Evolutionary conservation across 2,888 invertebrate genomes (phyloP).

Genomic region (Chorisops tibialis): DNA sequence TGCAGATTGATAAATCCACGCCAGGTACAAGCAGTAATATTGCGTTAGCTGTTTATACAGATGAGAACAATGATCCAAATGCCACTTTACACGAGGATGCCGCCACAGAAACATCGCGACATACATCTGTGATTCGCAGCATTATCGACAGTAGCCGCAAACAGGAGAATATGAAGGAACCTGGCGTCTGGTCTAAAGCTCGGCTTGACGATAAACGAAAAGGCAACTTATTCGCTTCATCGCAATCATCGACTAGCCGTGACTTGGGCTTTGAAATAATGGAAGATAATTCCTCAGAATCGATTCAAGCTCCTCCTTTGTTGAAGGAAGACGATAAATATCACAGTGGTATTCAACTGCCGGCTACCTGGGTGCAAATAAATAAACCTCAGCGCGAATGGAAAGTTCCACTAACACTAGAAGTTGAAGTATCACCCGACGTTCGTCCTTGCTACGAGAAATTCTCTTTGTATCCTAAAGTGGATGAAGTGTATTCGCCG

Average conservation of each 20-base stretch:
- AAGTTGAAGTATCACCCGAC: slow-evolving; percentile 39
- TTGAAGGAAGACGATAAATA: slow-evolving; percentile 27
- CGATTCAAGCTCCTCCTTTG: slow-evolving; percentile 7
- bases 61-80: slow-evolving; percentile 38
- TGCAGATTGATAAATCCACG: not conserved
- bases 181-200: slow-evolving; percentile 66
- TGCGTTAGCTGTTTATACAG: slow-evolving; percentile 55
- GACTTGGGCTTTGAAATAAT: slow-evolving; percentile 44
- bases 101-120: slow-evolving; percentile 32
- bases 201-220: slow-evolving; percentile 30
- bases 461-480: slow-evolving; percentile 45
- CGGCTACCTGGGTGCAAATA: slow-evolving; percentile 38
- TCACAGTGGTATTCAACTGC: slow-evolving; percentile 32
- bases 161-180: slow-evolving; percentile 68
- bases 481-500: slow-evolving; percentile 44
- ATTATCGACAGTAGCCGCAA: slow-evolving; percentile 59
- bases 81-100: slow-evolving; percentile 8
- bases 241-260: not conserved
- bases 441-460: slow-evolving; percentile 46
- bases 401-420: slow-evolving; percentile 44
- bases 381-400: slow-evolving; percentile 43
- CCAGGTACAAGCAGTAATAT: slow-evolving; percentile 46
- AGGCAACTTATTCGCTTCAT: slow-evolving; percentile 1
- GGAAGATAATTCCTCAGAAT: slow-evolving; percentile 39
- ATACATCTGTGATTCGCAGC: slow-evolving; percentile 52